Conservation (phyloP, 2,797 vertebrate species). For the Oceanodroma leucorhoa region DNA sequence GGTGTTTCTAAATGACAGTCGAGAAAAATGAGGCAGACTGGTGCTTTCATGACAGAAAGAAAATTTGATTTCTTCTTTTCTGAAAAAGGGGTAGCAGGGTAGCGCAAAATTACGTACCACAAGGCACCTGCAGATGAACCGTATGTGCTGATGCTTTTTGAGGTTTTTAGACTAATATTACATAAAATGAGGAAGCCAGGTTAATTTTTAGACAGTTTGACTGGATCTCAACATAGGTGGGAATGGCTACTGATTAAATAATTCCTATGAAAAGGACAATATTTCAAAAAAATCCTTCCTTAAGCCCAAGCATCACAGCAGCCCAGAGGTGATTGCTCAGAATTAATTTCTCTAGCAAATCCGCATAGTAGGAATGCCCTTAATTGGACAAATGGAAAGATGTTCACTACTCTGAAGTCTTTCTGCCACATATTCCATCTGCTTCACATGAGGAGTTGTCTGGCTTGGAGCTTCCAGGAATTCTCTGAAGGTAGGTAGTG, state of each 20-base stretch:
- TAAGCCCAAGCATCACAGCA: background rate
- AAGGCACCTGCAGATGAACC: background rate
- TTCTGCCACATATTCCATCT: background rate
- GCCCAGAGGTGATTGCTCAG: background rate
- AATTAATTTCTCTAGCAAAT: background rate
- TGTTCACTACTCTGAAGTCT: background rate
- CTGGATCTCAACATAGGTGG: background rate
- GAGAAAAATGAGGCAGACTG: background rate
- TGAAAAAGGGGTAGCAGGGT: background rate
- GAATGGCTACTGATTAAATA: background rate
- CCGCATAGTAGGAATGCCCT: background rate
- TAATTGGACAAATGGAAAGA: background rate
- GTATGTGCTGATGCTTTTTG: background rate
- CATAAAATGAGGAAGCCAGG: background rate
- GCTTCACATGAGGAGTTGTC: background rate
- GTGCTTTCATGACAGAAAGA: background rate
- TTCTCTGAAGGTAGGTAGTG: background rate
- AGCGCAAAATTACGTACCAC: background rate
- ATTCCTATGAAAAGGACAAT: background rate
- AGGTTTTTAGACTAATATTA: background rate
- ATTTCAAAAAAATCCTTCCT: background rate
- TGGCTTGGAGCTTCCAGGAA: background rate
- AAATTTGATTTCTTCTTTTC: background rate
- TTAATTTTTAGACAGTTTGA: background rate
- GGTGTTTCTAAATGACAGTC: conserved; percentile 25